Evolutionary conservation across 2,113 vertebrate species (phyloP), one percentile per base, ranked within the genome.

Genomic region (Daphoenositta chrysoptera): DNA sequence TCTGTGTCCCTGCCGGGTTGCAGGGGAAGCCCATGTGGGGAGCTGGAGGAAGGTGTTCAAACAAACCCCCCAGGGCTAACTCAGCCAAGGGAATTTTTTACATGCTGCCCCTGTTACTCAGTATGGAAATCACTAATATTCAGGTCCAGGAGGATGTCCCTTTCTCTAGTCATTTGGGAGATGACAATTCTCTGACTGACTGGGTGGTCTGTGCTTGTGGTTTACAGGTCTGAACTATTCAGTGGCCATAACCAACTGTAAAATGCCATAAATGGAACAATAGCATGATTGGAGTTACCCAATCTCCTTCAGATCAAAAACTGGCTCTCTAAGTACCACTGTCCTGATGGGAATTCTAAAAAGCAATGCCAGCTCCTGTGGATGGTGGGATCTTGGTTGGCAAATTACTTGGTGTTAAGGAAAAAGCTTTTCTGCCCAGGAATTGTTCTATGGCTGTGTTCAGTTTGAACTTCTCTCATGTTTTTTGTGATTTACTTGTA

Each of bases 61-160:
- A 16, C n/a, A 7, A 16, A 10, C 1, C 14, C 7, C 13, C 7
- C 13, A 5, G 4, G 12, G 42, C 70, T 39, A 48, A 24, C n/a
- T 28, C 44, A 45, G 24, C 21, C 20, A 72, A 57, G 16, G 69
- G 17, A 54, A 20, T 21, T 40, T 23, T 50, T 9, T 11, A 10
- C 1, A 0, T 37, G 26, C 13, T 35, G 16, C 35, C 26, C 4
- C 18, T 39, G 4, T 40, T 30, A 8, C 9, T 28, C 1, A 3
- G 4, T 7, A 5, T 9, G 1, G 1, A n/a, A 73, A 15, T 16
- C 16, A 19, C 3, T 5, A 19, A 19, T 5, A 1, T 8, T 3
- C 5, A 27, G 18, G 21, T 13, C 15, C 44, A 33, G 50, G 9
- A 53, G 26, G 12, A 7, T 9, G 16, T 20, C 15, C 13, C 33